A percentile compares a stretch with the other conserved stretches of the same genome.
Conservation (phyloP, 2,888 invertebrate genomes). For the Thecocarcelia acutangulata region DNA sequence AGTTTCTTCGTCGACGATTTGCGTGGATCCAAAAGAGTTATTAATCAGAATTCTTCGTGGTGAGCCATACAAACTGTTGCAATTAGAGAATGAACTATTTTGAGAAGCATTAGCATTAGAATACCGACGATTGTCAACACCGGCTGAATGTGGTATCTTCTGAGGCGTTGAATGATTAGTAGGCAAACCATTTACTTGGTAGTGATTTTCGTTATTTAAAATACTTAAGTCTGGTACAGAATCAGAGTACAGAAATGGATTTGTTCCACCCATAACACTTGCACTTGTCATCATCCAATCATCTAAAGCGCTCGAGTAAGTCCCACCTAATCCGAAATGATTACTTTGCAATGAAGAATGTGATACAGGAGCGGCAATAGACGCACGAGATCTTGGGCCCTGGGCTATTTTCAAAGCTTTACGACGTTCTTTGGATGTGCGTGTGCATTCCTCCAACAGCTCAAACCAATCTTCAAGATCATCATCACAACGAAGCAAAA, state of each 20-base stretch:
- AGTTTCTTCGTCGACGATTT: constrained; percentile 80
- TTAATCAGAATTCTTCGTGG: constrained; percentile 80
- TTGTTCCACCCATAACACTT: constrained; percentile 80
- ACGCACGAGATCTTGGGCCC: constrained; percentile 80
- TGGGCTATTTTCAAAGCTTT: constrained; percentile 83
- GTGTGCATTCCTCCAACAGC: constrained; percentile 85
- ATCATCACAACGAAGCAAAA: constrained; percentile 81
- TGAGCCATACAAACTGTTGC: constrained; percentile 77
- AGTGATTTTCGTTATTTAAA: constrained; percentile 80
- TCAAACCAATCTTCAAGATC: constrained; percentile 86
- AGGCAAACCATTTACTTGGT: constrained; percentile 78
- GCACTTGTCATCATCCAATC: constrained; percentile 83
- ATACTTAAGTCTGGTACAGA: constrained; percentile 81
- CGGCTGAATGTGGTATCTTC: constrained; percentile 78
- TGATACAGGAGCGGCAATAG: constrained; percentile 80
- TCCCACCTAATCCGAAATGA: constrained; percentile 80
- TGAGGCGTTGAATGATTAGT: constrained; percentile 81
- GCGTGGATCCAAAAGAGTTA: constrained; percentile 79
- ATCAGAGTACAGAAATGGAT: constrained; percentile 81
- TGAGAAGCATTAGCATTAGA: constrained; percentile 79
- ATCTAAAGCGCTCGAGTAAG: constrained; percentile 83
- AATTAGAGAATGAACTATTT: constrained; percentile 79
- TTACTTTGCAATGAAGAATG: constrained; percentile 80
- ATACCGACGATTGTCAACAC: constrained; percentile 78
- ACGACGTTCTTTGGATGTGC: constrained; percentile 85